A percentile compares a stretch with the other conserved stretches of the same genome.
Conservation (phyloP, 2,888 invertebrate genomes). For the Cerceris rybyensis region DNA sequence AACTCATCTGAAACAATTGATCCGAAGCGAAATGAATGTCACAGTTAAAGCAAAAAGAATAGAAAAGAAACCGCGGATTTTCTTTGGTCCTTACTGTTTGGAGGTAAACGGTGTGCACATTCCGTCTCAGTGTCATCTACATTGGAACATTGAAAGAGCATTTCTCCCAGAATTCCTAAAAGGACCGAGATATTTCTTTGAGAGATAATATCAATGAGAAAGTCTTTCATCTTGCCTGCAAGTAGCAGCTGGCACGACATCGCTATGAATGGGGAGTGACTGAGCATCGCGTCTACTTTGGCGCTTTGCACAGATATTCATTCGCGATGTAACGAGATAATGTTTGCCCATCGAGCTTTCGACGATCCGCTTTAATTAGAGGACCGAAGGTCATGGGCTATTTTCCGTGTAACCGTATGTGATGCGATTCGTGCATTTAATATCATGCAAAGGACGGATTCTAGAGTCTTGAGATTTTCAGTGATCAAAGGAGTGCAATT, state of each 20-base stretch:
- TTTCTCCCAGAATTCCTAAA: slow-evolving; percentile 44
- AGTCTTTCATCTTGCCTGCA: slow-evolving; percentile 33
- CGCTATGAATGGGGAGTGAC: slow-evolving; percentile 23
- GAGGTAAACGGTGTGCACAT: slow-evolving; percentile 7
- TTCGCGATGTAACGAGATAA: not conserved
- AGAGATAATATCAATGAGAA: slow-evolving; percentile 57
- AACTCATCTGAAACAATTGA: no score
- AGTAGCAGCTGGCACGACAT: slow-evolving; percentile 10
- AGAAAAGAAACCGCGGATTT: not conserved
- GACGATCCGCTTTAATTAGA: not conserved
- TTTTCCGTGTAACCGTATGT: not conserved
- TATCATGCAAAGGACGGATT: no score
- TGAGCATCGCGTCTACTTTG: slow-evolving; percentile 20
- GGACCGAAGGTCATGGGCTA: not conserved
- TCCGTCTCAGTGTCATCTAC: slow-evolving; percentile 15
- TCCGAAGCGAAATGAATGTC: no score
- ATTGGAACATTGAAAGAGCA: slow-evolving; percentile 26
- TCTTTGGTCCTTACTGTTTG: slow-evolving; percentile 7
- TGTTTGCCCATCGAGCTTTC: not conserved
- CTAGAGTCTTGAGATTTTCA: no score
- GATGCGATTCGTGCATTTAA: no score
- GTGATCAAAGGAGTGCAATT: no score
- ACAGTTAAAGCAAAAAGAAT: no score
- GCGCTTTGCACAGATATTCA: not conserved
- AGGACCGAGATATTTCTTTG: slow-evolving; percentile 43